Conservation (phyloP, 2,888 invertebrate species). For the Cordilura impudica region DNA sequence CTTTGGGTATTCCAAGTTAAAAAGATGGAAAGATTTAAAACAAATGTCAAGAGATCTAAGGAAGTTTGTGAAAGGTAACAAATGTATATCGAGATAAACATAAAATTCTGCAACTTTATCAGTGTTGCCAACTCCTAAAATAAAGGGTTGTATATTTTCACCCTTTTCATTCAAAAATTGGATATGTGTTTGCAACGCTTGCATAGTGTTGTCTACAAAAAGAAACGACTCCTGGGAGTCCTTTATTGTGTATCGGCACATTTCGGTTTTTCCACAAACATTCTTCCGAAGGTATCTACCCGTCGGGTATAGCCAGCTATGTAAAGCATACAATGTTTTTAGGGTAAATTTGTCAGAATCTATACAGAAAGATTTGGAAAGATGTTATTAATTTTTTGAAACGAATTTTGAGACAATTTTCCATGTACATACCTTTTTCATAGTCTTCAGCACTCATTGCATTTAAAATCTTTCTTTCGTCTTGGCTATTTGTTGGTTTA, state of each 20-base stretch:
- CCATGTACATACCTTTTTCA: too few relatives aligned
- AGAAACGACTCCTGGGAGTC: neutral
- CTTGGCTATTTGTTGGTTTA: neutral
- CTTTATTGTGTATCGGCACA: neutral
- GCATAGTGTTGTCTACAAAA: neutral
- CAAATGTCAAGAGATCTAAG: neutral
- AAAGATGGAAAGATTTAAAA: neutral
- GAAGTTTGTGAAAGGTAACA: neutral
- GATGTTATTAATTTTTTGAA: too few relatives aligned
- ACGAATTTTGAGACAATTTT: too few relatives aligned
- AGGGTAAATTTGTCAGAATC: neutral
- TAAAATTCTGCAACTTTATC: neutral
- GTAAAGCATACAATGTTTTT: neutral
- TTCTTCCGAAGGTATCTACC: neutral
- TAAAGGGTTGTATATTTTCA: neutral
- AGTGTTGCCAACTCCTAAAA: neutral
- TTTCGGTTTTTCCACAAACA: neutral
- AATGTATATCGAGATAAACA: neutral
- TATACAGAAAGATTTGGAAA: neutral
- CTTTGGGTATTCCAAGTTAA: neutral
- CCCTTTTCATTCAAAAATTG: neutral
- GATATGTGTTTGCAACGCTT: neutral
- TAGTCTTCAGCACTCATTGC: too few relatives aligned
- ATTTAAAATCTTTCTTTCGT: too few relatives aligned
- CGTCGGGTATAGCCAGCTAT: neutral